A percentile compares a stretch with the other conserved stretches of the same genome.
These are phyloP conservation scores for Rhinogobio ventralis DNA, from an alignment of 2,797 vertebrate genomes.

Conservation along the genomic window DNA sequence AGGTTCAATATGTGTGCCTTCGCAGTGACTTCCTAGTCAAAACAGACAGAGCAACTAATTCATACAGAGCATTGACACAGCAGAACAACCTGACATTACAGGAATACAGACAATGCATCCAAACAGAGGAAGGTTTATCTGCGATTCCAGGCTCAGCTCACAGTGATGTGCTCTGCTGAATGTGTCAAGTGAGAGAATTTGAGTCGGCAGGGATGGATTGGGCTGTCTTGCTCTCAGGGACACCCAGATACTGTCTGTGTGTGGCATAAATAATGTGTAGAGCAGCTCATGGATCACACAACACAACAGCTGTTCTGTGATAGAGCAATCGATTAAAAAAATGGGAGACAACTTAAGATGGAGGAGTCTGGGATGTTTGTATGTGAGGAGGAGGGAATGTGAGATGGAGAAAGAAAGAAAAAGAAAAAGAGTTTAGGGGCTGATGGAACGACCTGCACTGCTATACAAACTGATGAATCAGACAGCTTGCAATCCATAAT, in stretches of 20 bases:
- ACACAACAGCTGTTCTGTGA: slow-evolving; percentile 58
- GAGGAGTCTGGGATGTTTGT: slow-evolving; percentile 48
- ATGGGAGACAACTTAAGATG: slow-evolving; percentile 49
- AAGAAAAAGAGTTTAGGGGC: slow-evolving; percentile 7
- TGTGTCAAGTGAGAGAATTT: slow-evolving; percentile 24
- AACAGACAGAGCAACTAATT: slow-evolving; percentile 39
- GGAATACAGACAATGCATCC: slow-evolving; percentile 29
- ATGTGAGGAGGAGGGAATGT: slow-evolving; percentile 38
- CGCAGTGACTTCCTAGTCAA: slow-evolving; percentile 12
- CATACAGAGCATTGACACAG: slow-evolving; percentile 30
- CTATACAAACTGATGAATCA: slow-evolving; percentile 29
- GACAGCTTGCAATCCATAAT: slow-evolving; percentile 26
- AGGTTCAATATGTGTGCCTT: slow-evolving; percentile 16
- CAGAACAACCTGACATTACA: slow-evolving; percentile 24
- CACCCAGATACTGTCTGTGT: slow-evolving; percentile 43
- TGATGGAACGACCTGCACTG: slow-evolving; percentile 20
- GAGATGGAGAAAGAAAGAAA: background rate
- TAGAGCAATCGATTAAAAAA: slow-evolving; percentile 60
- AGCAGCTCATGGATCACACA: slow-evolving; percentile 57
- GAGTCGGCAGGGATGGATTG: slow-evolving; percentile 28
- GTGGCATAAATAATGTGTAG: slow-evolving; percentile 44
- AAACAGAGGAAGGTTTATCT: slow-evolving; percentile 38
- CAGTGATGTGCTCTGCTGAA: slow-evolving; percentile 40
- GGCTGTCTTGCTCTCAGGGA: slow-evolving; percentile 32
- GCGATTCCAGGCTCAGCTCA: slow-evolving; percentile 32